Base-by-base conservation (phyloP, 2,888 invertebrate genomes). In the Aleiodes alternator region DNA sequence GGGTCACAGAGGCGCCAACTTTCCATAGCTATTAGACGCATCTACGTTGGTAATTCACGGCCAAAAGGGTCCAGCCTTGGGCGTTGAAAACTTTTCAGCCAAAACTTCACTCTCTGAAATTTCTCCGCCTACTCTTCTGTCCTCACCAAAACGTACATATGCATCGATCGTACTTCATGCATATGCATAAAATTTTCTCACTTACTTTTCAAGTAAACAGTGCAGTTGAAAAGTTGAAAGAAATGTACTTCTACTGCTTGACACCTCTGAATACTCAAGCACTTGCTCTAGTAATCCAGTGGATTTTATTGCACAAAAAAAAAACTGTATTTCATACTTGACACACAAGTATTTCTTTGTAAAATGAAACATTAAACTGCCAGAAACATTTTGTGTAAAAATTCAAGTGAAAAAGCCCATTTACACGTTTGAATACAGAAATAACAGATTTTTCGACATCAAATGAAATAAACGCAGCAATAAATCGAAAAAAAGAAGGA, bases 31-130 rank as follows among this genome's bases (percentile, higher is more conserved):
- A 76, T 80, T 74, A 66, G 75, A 79, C 71, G 73, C 78, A 80
- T 83, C 78, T 82, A 80, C 79, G 76, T 78, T 82, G 82, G 80
- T 83, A 81, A 82, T 82, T 81, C 75, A 72, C 70, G 55, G 78
- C 72, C 77, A 66, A 75, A 71, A 61, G 75, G 50, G 14, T 61
- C 34, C 50, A 29, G 53, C 55, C 57, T 71, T 31, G 14, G 31
- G 34, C 50, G 38, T 50, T 48, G 73, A 50, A 72, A 76, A 76
- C 68, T 72, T 57, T 72, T 68, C 43, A 5, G 9, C 8, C 43
- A 8, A 11, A 43, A 43, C 43, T 43, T 43, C 43, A 43, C 43
- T 43, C 43, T 43, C 43, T 9, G 43, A 43, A 23, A 9, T 43
- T 8, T 34, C 31, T 16, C 16, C n/a, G 8, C 34, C n/a, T 34